Conservation (phyloP, 2,888 invertebrate genomes). For the Colostygia pectinataria region DNA sequence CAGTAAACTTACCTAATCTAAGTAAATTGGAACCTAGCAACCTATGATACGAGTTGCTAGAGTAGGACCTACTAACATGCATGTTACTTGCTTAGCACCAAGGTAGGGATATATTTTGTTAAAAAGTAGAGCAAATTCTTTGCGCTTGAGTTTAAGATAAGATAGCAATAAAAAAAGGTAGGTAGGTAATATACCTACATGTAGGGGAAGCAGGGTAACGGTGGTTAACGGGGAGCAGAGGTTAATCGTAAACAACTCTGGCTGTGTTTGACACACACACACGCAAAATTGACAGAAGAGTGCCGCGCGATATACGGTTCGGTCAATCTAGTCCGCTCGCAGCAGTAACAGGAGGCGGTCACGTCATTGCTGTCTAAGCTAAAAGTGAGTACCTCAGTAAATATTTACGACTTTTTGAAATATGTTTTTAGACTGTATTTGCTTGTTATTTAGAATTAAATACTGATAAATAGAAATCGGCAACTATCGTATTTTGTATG, state of each 20-base stretch:
- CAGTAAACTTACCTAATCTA: too few relatives aligned
- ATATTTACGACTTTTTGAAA: constrained; percentile 8
- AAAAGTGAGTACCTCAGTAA: constrained; percentile 5
- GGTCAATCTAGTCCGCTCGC: constrained; percentile 7
- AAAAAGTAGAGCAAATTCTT: too few relatives aligned
- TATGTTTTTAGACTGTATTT: constrained; percentile 7
- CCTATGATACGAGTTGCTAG: too few relatives aligned
- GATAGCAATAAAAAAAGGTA: too few relatives aligned
- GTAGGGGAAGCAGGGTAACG: constrained; percentile 3
- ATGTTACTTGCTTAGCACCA: too few relatives aligned
- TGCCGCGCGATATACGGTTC: background rate
- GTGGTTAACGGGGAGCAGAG: constrained; percentile 8
- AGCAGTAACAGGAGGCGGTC: constrained; percentile 5
- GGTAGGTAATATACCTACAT: too few relatives aligned
- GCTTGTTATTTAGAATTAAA: constrained; percentile 8
- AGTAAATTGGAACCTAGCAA: too few relatives aligned
- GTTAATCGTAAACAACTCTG: constrained; percentile 7
- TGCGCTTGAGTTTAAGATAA: too few relatives aligned
- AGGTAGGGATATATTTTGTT: too few relatives aligned
- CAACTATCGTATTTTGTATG: constrained; percentile 7
- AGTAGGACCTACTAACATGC: too few relatives aligned
- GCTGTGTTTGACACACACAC: background rate
- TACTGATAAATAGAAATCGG: constrained; percentile 9
- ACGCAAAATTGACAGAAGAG: background rate
- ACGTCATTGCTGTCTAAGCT: constrained; percentile 7